phyloP scores from a whole-genome alignment of 2,888 invertebrate genomes.

The Gymnoscelis rufifasciata region DNA sequence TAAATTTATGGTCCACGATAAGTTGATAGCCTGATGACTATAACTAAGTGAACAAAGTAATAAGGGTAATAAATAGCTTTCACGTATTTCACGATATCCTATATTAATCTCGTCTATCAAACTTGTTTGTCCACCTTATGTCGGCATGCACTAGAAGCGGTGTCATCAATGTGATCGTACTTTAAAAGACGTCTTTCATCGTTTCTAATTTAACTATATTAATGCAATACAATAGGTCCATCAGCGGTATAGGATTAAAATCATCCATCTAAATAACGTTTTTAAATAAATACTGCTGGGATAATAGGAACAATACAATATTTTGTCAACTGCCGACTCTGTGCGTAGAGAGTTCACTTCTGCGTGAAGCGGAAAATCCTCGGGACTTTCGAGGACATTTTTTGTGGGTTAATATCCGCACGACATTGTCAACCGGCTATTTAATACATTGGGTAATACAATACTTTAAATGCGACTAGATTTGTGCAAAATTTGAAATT shows the following conservation, averaged over 20 bases:
- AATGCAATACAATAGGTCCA: slow-evolving; percentile 63
- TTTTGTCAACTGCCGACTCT: slow-evolving; percentile 78
- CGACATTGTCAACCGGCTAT: slow-evolving; percentile 78
- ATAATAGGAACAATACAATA: slow-evolving; percentile 79
- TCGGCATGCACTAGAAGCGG: slow-evolving; percentile 20
- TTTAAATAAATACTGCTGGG: slow-evolving; percentile 77
- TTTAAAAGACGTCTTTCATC: slow-evolving; percentile 42
- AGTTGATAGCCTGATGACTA: slow-evolving; percentile 69
- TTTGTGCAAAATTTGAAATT: slow-evolving; percentile 78
- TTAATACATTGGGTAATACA: slow-evolving; percentile 77
- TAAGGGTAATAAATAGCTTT: slow-evolving; percentile 70
- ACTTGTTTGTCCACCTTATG: slow-evolving; percentile 20
- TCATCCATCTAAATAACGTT: slow-evolving; percentile 79
- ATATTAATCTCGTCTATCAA: slow-evolving; percentile 32
- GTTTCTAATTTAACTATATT: slow-evolving; percentile 60
- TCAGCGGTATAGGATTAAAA: slow-evolving; percentile 73
- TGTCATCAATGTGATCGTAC: slow-evolving; percentile 21
- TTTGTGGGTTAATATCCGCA: slow-evolving; percentile 78
- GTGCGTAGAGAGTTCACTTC: slow-evolving; percentile 70
- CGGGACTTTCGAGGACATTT: slow-evolving; percentile 77
- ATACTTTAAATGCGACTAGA: slow-evolving; percentile 77
- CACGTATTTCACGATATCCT: slow-evolving; percentile 43
- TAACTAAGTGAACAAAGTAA: slow-evolving; percentile 71
- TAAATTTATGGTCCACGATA: slow-evolving; percentile 74
- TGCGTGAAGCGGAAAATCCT: slow-evolving; percentile 80